A percentile compares a stretch with the other conserved stretches of the same genome.
Evolutionary conservation across 2,888 invertebrate genomes (phyloP).

Genomic region (Peribatodes rhomboidaria): DNA sequence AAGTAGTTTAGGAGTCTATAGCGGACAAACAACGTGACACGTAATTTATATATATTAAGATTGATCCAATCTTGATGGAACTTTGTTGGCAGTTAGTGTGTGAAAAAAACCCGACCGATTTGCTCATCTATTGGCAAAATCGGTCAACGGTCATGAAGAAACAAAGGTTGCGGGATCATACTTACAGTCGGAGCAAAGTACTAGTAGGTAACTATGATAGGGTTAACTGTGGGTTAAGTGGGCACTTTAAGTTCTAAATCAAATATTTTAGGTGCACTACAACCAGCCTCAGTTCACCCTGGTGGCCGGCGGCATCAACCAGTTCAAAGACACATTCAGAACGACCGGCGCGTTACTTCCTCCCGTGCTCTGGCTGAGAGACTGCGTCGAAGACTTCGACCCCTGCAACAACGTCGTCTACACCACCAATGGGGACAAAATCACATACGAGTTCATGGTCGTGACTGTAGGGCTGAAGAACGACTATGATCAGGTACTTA

Average conservation of each 20-base stretch:
- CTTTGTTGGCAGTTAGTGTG: too few species aligned
- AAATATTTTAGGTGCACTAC: constrained; percentile 90
- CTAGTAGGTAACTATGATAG: too few species aligned
- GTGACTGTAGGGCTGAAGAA: constrained; percentile 94
- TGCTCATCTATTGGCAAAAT: too few species aligned
- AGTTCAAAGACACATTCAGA: constrained; percentile 87
- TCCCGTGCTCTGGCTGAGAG: constrained; percentile 92
- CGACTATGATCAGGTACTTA: constrained; percentile 90
- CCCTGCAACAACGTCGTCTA: constrained; percentile 90
- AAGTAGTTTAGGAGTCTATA: too few species aligned
- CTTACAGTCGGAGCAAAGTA: too few species aligned
- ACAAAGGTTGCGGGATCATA: too few species aligned
- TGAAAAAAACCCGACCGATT: too few species aligned
- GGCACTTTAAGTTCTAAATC: background rate
- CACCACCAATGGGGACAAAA: constrained; percentile 88
- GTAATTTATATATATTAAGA: too few species aligned
- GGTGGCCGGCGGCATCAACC: constrained; percentile 95
- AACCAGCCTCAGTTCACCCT: constrained; percentile 98
- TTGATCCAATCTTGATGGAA: too few species aligned
- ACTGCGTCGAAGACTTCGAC: constrained; percentile 90
- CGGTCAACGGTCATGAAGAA: too few species aligned
- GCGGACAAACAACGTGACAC: too few species aligned
- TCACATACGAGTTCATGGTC: constrained; percentile 94
- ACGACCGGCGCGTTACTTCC: constrained; percentile 91
- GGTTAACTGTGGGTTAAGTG: too few species aligned